Conservation (phyloP, 64 coral and sea anemone genomes). For the Montipora sp. region DNA sequence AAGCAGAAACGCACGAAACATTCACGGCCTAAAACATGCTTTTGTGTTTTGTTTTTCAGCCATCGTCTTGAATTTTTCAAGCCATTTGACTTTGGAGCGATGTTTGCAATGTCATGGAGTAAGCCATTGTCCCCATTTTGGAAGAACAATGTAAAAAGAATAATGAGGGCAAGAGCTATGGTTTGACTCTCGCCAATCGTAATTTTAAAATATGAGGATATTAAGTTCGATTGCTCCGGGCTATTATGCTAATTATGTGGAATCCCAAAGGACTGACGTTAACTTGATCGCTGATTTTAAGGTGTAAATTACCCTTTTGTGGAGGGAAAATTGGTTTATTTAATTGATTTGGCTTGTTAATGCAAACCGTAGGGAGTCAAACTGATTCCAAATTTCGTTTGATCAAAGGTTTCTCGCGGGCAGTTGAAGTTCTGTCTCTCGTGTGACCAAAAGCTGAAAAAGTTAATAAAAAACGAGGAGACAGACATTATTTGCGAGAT, state of each 20-base stretch:
- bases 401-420: too few species aligned
- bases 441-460: too few species aligned
- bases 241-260: neutral
- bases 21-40: neutral
- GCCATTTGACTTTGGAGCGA: constrained; percentile 85
- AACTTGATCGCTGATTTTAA: neutral
- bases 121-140: constrained; percentile 65
- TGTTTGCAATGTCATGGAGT: constrained; percentile 82
- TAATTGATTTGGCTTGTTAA: too few species aligned
- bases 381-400: too few species aligned
- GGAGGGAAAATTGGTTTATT: too few species aligned
- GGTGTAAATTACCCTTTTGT: too few species aligned
- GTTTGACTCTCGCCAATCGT: neutral
- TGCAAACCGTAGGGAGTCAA: too few species aligned
- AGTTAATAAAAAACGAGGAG: too few species aligned
- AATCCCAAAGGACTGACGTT: too few species aligned
- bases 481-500: too few species aligned
- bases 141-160: constrained; percentile 42
- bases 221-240: neutral
- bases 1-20: neutral
- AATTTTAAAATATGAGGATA: neutral
- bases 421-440: too few species aligned
- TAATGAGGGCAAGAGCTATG: constrained; percentile 14
- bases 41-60: constrained; percentile 46
- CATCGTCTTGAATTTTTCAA: constrained; percentile 84